Evolutionary conservation across 2,888 invertebrate species (phyloP).

Genomic region (Eustalomyia histrio): DNA sequence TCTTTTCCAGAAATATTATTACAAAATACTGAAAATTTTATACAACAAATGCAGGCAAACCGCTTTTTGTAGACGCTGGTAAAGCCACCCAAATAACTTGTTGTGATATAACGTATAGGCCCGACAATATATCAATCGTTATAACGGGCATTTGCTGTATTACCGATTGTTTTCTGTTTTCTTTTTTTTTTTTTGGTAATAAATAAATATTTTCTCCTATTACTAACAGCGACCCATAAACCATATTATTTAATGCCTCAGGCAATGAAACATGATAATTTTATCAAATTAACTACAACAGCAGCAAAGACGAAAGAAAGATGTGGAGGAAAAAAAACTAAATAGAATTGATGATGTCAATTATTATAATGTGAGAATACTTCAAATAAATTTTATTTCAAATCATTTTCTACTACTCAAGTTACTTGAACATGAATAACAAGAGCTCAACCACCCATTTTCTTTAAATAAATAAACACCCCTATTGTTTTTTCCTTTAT

Average conservation of each 20-base stretch:
- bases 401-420: not conserved
- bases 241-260: conserved; percentile 37
- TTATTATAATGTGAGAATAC: conserved; percentile 20
- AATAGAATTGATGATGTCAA: conserved; percentile 20
- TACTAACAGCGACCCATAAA: conserved; percentile 20
- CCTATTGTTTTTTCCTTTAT: not conserved
- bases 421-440: not conserved
- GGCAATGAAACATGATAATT: conserved; percentile 55
- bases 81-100: no score
- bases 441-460: not conserved
- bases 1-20: no score
- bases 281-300: conserved; percentile 40
- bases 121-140: no score
- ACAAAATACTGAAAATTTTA: no score
- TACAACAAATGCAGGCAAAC: no score
- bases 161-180: no score
- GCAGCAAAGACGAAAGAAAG: not conserved
- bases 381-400: not conserved
- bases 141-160: no score
- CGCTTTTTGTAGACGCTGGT: no score
- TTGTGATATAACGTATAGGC: no score
- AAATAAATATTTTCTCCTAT: conserved; percentile 8
- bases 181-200: no score
- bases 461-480: not conserved
- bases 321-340: conserved; percentile 9